Evolutionary conservation across 2,797 vertebrate genomes (phyloP).

Genomic region (Macrochelys suwanniensis): DNA sequence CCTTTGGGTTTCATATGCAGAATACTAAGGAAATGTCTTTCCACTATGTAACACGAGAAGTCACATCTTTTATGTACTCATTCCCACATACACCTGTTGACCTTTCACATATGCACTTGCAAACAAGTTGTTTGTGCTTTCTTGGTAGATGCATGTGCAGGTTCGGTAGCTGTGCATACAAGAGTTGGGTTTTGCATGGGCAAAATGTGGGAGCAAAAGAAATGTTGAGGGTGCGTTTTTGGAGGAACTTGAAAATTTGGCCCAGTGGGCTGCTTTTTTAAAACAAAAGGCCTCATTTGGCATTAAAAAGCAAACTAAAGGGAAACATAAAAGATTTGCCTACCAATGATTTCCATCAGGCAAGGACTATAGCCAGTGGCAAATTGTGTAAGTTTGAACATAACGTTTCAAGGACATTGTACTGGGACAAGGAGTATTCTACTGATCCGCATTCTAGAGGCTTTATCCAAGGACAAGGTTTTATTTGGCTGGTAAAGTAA

Average conservation of each 20-base stretch:
- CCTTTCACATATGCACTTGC: background rate
- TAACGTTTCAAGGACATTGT: constrained; percentile 11
- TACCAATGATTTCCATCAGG: constrained; percentile 7
- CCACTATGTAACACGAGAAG: fast-evolving
- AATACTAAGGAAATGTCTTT: fast-evolving
- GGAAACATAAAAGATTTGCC: background rate
- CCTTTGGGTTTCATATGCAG: background rate
- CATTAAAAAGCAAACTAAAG: background rate
- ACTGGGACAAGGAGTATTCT: background rate
- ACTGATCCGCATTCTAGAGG: background rate
- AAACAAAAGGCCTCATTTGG: background rate
- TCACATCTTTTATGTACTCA: background rate
- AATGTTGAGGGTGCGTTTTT: background rate
- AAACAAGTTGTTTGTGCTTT: background rate
- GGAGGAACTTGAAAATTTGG: background rate
- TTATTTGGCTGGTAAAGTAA: background rate
- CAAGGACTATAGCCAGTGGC: background rate
- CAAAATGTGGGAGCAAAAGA: background rate
- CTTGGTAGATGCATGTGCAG: background rate
- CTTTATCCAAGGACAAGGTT: background rate
- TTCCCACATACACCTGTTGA: background rate
- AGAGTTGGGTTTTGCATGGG: background rate
- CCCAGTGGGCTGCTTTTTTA: background rate
- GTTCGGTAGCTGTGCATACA: background rate
- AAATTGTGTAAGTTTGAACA: background rate